Base-by-base conservation (phyloP, 2,797 vertebrate species). In the Perodicticus potto region DNA sequence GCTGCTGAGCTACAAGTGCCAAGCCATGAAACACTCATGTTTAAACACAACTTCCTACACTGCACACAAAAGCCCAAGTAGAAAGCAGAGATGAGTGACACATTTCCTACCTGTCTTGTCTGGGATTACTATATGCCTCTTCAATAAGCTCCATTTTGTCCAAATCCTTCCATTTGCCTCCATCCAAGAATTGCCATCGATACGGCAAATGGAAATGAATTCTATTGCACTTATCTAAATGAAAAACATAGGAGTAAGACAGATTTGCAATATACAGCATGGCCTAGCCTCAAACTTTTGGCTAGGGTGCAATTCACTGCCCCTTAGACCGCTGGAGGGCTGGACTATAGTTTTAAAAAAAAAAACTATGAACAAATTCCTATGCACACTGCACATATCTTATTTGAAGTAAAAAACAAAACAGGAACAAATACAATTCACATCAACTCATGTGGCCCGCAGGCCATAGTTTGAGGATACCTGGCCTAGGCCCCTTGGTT, bases 161-260 rank as follows among this genome's bases (percentile, higher is more conserved):
- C 74, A 99, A 97, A 94, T 99, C 99, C 27, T 97, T 98, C 99
- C 99, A 99, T 32, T 76, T 91, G 86, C 63, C 61, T 78, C 98
- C 98, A 1, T 98, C 97, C 73, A 92, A 97, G 89, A 99, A 92
- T 97, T 99, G 99, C 99, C 99, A 99, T 97, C 99, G 99, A 96
- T 99, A 99, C 0, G 99, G 99, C 97, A 99, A 98, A 94, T 98
- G 98, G 97, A 99, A 99, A 97, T 99, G 99, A 93, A 98, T 98
- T 65, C 98, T 98, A 69, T 97, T 97, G 95, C 99, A 99, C 81
- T 98, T 98, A 23, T 99, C 99, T 99, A 86, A 72, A 97, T 91
- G 61, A 97, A 37, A 88, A 95, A 96, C 43, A 94, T 25, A 84
- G 77, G 34, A 96, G 11, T 61, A 72, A 95, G 63, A 95, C 22